Evolutionary conservation across 2,797 vertebrate species (phyloP), one percentile per base, ranked within the genome.

Genomic region (Catostomus latipinnis): DNA sequence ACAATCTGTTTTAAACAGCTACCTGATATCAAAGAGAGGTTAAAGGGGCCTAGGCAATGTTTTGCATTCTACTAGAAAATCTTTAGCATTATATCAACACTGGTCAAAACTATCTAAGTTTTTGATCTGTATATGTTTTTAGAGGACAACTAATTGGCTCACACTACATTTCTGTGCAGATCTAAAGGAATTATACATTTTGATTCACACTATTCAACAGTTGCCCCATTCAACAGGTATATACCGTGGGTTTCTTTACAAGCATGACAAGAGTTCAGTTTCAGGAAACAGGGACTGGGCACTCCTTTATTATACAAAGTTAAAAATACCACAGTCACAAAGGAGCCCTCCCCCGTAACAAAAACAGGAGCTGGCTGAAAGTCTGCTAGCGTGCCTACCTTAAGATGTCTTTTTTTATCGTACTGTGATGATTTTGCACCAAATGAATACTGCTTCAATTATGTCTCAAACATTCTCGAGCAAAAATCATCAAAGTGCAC

Each of bases 311-410:
- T 81, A 69, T 75, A 80, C 82, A 86, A 84, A 86, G 85, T 82
- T 86, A 86, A 86, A 86, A 86, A 86, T 86, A 86, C 76, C 69
- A 71, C 50, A 56, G 84, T 67, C 69, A 86, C 54, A 60, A 77
- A 73, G 74, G 61, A 57, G 54, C 80, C 73, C 74, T 80, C 83
- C 69, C 66, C 74, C 67, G n/a, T 71, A 73, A 82, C 63, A 83
- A 73, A 79, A 71, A 75, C 74, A 72, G 71, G 61, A 79, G 79
- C 52, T 66, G 63, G 48, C 12, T 8, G n/a, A 74, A 77, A 50
- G 80, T 61, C 76, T 74, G 56, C 63, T 76, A 76, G 68, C 22
- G 68, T 54, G 62, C 66, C 67, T 85, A 78, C 67, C 48, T 46
- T 61, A 71, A 76, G 71, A 81, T 49, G 75, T 74, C 71, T 74